Base-by-base conservation (phyloP, 2,888 invertebrate genomes). In the Spatulosminthurus flaviceps region DNA sequence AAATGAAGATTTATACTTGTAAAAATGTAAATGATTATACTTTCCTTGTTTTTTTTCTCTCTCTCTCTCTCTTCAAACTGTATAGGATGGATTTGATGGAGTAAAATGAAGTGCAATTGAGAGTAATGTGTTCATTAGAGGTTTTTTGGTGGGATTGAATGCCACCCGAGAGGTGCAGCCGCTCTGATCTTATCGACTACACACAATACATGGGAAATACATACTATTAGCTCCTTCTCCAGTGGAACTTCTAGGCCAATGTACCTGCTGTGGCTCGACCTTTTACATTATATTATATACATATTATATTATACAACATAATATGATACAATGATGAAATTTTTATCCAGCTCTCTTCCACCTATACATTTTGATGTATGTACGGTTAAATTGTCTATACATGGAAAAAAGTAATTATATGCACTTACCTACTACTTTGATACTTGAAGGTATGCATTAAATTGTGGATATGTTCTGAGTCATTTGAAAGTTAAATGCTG, bases 41-140 rank as follows among this genome's bases (percentile, higher is more conserved):
- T 22, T 24, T 64, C 24, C 60, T 13, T 16, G 5, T 13, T 64
- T 21, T 64, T 64, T 64, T n/a, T n/a, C n/a, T n/a, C n/a, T n/a
- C n/a, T 22, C 24, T 64, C 9, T 9, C 64, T 9, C 24, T 64
- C 26, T 16, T 64, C 13, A 64, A 64, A 64, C 24, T n/a, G n/a
- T n/a, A n/a, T 24, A 64, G 26, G 26, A 64, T 24, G 64, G 24
- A 26, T 64, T 26, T 64, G 64, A 64, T 64, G 64, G 64, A 64
- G 21, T 9, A 64, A 64, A 26, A 64, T 72, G 42, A 72, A 42
- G 60, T 60, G 61, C 60, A 60, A 60, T 60, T 61, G 74, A 64
- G 74, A 22, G 66, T 66, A 76, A 76, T 76, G 75, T 66, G 75
- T 76, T 76, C 75, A 76, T 76, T 76, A 76, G 66, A 28, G 24